These are phyloP conservation scores for Hippocampus barbouri DNA, from an alignment of 2,113 vertebrate species.

Conservation along the genomic window DNA sequence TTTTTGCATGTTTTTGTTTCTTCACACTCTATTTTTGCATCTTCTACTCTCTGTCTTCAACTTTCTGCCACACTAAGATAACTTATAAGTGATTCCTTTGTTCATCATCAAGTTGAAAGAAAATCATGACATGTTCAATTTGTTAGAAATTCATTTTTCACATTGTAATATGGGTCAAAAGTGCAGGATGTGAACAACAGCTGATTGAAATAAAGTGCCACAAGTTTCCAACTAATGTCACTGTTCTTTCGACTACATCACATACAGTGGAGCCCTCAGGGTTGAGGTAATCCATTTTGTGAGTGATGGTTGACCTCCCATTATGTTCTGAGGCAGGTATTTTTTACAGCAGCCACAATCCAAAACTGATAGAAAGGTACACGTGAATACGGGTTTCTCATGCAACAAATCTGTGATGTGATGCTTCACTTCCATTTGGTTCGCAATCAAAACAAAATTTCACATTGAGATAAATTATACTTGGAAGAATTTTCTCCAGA, in stretches of 20 bases:
- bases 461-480: too few relatives aligned
- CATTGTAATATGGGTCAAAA: neutral
- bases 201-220: neutral
- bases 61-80: neutral
- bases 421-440: neutral
- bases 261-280: neutral
- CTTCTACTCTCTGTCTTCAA: neutral
- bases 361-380: too few relatives aligned
- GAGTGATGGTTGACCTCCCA: neutral
- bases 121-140: slow-evolving; percentile 13
- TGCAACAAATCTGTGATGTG: neutral
- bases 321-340: neutral
- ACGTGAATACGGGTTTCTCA: too few relatives aligned
- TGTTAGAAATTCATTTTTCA: neutral
- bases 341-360: too few relatives aligned
- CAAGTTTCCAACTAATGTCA: neutral
- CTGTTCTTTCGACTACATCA: neutral
- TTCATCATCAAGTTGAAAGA: neutral
- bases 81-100: slow-evolving; percentile 2
- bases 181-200: neutral
- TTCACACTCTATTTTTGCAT: neutral
- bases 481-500: too few relatives aligned
- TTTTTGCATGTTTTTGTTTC: neutral
- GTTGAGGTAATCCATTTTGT: neutral
- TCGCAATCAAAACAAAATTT: too few relatives aligned